Conservation (phyloP, 2,797 vertebrate genomes). For the Poeciliopsis paucimaculata region DNA sequence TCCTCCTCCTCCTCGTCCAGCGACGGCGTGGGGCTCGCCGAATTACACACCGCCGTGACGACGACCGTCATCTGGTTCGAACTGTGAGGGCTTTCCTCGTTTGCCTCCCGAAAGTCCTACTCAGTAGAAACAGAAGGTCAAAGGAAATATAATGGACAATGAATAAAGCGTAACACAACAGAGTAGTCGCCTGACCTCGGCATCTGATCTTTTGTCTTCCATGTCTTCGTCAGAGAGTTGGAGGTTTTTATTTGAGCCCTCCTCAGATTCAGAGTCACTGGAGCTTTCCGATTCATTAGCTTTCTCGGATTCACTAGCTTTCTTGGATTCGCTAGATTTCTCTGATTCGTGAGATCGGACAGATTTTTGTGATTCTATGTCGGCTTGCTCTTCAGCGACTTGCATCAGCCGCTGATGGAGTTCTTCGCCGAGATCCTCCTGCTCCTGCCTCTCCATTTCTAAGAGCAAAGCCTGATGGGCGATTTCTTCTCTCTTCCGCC, state of each 20-base stretch:
- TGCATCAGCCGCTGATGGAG: conserved; percentile 61
- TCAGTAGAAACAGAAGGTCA: background rate
- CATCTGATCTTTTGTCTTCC: conserved; percentile 67
- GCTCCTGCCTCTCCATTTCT: conserved; percentile 42
- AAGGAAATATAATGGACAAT: background rate
- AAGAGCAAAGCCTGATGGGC: conserved; percentile 60
- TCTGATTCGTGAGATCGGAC: conserved; percentile 37
- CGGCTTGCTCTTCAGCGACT: conserved; percentile 26
- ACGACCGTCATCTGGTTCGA: background rate
- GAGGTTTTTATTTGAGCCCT: conserved; percentile 77
- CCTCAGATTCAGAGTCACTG: conserved; percentile 79
- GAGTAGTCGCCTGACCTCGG: conserved; percentile 75
- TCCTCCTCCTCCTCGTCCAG: conserved; percentile 69
- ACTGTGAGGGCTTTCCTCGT: conserved; percentile 4
- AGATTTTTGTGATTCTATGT: conserved; percentile 13
- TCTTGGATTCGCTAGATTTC: conserved; percentile 32
- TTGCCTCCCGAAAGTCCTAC: conserved; percentile 26
- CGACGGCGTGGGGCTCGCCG: background rate
- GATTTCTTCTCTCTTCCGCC: conserved; percentile 58
- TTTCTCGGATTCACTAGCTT: conserved; percentile 66
- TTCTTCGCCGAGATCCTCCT: conserved; percentile 43
- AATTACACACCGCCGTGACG: background rate
- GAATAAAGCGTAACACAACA: background rate
- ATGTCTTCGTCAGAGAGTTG: conserved; percentile 52
- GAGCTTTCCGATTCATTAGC: conserved; percentile 21